A percentile compares a stretch with the other conserved stretches of the same genome.
Evolutionary conservation across 2,113 vertebrate genomes (phyloP).

Genomic region (Burhinus oedicnemus): DNA sequence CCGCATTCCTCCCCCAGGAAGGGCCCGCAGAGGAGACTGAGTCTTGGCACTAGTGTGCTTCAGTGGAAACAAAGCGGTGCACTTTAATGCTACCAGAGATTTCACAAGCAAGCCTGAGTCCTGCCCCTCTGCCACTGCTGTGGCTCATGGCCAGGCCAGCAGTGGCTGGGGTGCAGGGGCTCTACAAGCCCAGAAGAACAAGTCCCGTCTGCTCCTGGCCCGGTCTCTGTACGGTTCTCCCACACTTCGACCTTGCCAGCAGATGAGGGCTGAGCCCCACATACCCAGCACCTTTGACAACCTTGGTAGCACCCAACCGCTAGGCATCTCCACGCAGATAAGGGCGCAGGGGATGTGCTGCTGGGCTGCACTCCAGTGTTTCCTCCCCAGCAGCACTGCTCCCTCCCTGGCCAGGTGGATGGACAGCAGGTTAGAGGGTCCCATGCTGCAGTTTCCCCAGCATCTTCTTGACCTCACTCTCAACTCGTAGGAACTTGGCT

Average conservation of each 20-base stretch:
- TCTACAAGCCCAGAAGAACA: neutral
- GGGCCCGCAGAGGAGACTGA: neutral
- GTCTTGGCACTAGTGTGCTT: neutral
- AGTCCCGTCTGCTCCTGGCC: neutral
- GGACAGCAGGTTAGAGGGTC: neutral
- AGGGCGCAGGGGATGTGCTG: neutral
- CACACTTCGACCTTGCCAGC: neutral
- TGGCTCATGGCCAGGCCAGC: rapidly evolving
- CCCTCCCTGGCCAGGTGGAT: neutral
- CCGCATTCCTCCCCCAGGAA: neutral
- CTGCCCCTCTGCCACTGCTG: neutral
- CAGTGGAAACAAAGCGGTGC: neutral
- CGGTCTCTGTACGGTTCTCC: neutral
- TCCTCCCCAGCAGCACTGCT: neutral
- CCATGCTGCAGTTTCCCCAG: constrained; percentile 62
- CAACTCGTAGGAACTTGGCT: constrained; percentile 86
- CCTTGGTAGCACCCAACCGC: neutral
- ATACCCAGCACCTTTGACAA: neutral
- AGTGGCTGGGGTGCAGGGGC: neutral
- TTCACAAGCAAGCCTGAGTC: neutral
- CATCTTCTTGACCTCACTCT: constrained; percentile 82
- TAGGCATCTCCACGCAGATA: neutral
- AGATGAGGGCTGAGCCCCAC: neutral
- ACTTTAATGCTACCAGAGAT: constrained; percentile 52
- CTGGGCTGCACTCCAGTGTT: neutral